Conservation (phyloP, 2,113 vertebrate genomes). For the Thunnus thynnus region DNA sequence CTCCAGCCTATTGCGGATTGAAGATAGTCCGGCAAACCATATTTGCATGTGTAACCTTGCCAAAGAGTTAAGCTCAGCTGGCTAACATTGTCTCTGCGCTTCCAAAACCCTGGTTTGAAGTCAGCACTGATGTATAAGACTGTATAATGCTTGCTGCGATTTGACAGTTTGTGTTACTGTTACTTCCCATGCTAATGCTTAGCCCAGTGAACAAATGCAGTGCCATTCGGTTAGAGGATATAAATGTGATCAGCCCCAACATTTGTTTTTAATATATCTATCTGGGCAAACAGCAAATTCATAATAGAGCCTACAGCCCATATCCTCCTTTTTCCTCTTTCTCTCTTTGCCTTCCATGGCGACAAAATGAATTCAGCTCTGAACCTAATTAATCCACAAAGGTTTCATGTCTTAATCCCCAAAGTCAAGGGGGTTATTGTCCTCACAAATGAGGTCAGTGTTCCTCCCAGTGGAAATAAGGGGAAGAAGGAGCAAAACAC, state of each 20-base stretch:
- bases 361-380: conserved; percentile 87
- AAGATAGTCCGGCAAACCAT: conserved; percentile 73
- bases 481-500: conserved; percentile 76
- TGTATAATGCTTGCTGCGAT: conserved; percentile 70
- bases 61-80: conserved; percentile 70
- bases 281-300: conserved; percentile 76
- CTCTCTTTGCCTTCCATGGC: conserved; percentile 77
- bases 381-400: conserved; percentile 91
- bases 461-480: conserved; percentile 87
- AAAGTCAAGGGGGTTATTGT: conserved; percentile 91
- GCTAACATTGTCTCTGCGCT: conserved; percentile 63
- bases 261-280: conserved; percentile 72
- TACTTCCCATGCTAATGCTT: conserved; percentile 57
- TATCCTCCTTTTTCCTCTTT: conserved; percentile 59
- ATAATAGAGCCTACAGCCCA: conserved; percentile 72
- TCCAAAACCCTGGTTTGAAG: conserved; percentile 67
- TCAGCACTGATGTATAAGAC: conserved; percentile 64
- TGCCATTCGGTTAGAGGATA: conserved; percentile 59
- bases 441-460: conserved; percentile 90
- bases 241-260: conserved; percentile 67
- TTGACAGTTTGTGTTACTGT: conserved; percentile 64
- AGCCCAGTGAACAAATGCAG: conserved; percentile 46
- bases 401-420: conserved; percentile 91
- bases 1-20: conserved; percentile 62
- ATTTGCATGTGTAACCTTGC: conserved; percentile 75